A percentile compares a stretch with the other conserved stretches of the same genome.
Evolutionary conservation across 2,888 invertebrate genomes (phyloP).

Genomic region (Listrodromus nycthemerus): DNA sequence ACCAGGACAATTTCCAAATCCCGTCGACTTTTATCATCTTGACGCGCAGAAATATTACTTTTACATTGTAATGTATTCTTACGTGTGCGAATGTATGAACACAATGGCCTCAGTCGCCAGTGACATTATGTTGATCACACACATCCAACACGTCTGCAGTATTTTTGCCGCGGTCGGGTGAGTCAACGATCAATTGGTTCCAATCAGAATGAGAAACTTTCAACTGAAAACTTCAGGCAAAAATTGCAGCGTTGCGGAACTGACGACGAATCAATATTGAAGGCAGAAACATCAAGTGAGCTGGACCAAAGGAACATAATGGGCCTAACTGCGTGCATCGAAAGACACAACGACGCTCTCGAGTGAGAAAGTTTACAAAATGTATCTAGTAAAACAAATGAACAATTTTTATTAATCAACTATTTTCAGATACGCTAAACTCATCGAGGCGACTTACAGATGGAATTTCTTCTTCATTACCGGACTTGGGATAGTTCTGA

Average conservation of each 20-base stretch:
- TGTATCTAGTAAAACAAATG: not conserved
- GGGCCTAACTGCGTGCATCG: conserved; percentile 18
- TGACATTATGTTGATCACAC: not conserved
- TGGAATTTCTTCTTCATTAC: not conserved
- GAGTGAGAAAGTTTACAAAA: conserved; percentile 14
- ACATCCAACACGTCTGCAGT: conserved; percentile 23
- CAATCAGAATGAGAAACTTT: too few relatives aligned
- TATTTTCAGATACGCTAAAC: not conserved
- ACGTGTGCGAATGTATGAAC: conserved; percentile 12
- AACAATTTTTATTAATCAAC: not conserved
- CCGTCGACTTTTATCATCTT: conserved; percentile 39
- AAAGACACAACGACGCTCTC: conserved; percentile 46
- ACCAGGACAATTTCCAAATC: conserved; percentile 52
- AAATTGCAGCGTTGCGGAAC: too few relatives aligned
- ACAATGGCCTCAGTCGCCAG: not conserved
- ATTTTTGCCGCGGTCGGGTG: conserved; percentile 42
- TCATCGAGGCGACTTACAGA: not conserved
- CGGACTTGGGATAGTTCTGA: not conserved
- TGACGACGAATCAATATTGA: too few relatives aligned
- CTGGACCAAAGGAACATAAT: too few relatives aligned
- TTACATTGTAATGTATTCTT: conserved; percentile 44
- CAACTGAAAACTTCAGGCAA: too few relatives aligned
- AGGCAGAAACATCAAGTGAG: too few relatives aligned
- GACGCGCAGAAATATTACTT: conserved; percentile 58
- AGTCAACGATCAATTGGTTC: not conserved